Evolutionary conservation across 2,113 vertebrate species (phyloP), one percentile per base, ranked within the genome.

Genomic region (Gadus macrocephalus): DNA sequence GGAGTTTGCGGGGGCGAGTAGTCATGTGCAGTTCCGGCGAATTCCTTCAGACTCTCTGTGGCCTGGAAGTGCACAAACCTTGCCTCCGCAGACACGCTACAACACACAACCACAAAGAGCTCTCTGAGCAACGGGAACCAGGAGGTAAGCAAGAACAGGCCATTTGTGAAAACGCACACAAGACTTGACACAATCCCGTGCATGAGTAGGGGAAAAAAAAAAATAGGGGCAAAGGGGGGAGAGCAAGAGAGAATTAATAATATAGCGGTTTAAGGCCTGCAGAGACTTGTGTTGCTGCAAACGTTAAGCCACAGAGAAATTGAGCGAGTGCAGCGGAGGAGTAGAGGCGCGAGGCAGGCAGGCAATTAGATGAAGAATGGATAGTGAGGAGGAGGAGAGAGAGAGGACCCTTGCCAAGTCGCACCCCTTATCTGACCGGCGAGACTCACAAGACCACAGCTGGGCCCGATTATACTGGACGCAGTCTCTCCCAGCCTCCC

Each of bases 391-490:
- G 73, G 78, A 89, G 73, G 64, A 61, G 49, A 65, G 58, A 20
- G 20, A 31, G 16, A 27, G 73, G 55, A 64, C 77, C 65, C 20
- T 77, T 85, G 86, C 88, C 83, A 86, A 84, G 76, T 78, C 12
- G 27, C 74, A 85, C 82, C 78, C 78, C 82, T 86, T 80, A 72
- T 90, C 81, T 90, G 87, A 89, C 89, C 83, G 78, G 74, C 78
- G 87, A 25, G 25, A 87, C 86, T 89, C 82, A 89, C 82, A 83
- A 89, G 83, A 90, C 83, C 86, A 88, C 91, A 92, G 87, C 90
- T 91, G 90, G 87, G 78, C 73, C 75, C 16, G 61, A 90, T 92
- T 91, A 91, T 35, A 55, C 64, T 66, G 38, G 27, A 77, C 42
- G 64, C n/a, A 42, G 42, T 28, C 62, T 53, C 38, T 71, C 71